Conservation (phyloP, 2,113 vertebrate genomes). For the Chaetura pelagica region DNA sequence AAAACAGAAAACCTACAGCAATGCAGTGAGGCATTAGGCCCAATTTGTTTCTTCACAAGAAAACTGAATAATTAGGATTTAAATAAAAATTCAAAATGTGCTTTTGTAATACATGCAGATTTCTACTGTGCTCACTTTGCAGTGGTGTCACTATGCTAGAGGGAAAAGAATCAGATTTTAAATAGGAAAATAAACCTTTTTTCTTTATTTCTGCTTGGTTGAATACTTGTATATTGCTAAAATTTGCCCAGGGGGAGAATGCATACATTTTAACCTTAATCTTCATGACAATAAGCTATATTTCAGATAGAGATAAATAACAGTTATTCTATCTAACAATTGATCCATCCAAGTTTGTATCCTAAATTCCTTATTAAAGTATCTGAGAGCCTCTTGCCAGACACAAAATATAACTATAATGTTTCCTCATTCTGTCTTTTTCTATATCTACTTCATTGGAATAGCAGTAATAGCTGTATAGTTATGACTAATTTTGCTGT, state of each 20-base stretch:
- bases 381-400: not conserved
- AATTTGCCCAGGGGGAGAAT: not conserved
- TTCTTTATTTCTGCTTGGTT: not conserved
- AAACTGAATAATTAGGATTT: not conserved
- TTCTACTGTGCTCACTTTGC: not conserved
- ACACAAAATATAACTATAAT: not conserved
- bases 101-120: not conserved
- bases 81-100: not conserved
- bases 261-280: not conserved
- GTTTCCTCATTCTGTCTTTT: not conserved
- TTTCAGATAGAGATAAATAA: not conserved
- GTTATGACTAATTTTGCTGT: constrained; percentile 4
- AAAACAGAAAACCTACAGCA: not conserved
- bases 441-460: not conserved
- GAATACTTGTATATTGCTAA: not conserved
- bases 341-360: not conserved
- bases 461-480: not conserved
- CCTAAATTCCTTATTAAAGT: not conserved
- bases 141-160: not conserved
- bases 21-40: not conserved
- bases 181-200: not conserved
- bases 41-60: not conserved
- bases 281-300: not conserved
- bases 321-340: not conserved
- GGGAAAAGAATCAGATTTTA: not conserved